Percentiles rank a stretch among this genome's conserved stretches.
These are phyloP conservation scores for Colletes gigas DNA, from an alignment of 1,140 invertebrate genomes.

Conservation along the genomic window DNA sequence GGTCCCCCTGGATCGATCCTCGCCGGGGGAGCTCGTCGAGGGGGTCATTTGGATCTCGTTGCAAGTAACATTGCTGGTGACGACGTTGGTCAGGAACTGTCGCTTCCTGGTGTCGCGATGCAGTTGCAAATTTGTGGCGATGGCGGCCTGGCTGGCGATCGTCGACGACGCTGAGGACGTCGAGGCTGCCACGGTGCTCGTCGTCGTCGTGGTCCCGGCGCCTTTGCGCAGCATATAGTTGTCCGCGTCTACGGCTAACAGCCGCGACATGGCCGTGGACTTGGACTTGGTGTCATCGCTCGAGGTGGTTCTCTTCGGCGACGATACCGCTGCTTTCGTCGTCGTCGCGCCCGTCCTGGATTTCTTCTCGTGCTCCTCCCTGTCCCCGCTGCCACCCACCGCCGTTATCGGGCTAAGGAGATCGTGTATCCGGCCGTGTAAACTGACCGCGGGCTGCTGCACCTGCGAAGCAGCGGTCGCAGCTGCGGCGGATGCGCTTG, in stretches of 20 bases:
- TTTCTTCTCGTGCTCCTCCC: constrained; percentile 63
- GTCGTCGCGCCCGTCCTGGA: constrained; percentile 55
- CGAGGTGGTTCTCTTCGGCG: constrained; percentile 37
- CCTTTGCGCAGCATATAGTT: constrained; percentile 84
- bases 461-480: constrained; percentile 65
- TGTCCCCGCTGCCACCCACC: constrained; percentile 20
- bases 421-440: constrained; percentile 56
- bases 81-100: background rate
- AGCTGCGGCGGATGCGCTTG: constrained; percentile 67
- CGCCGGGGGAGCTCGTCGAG: constrained; percentile 13
- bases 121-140: background rate
- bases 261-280: constrained; percentile 74
- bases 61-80: constrained; percentile 11
- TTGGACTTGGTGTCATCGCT: constrained; percentile 66
- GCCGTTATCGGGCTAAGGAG: constrained; percentile 44
- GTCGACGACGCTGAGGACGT: constrained; percentile 61
- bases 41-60: constrained; percentile 13
- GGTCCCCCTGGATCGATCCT: constrained; percentile 18
- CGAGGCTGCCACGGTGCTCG: constrained; percentile 11
- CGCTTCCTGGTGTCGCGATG: constrained; percentile 9
- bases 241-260: constrained; percentile 82
- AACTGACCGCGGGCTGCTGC: constrained; percentile 53
- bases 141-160: background rate
- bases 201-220: constrained; percentile 43
- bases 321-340: constrained; percentile 36